Conservation (phyloP, 2,797 vertebrate genomes). For the Halcyon badia region DNA sequence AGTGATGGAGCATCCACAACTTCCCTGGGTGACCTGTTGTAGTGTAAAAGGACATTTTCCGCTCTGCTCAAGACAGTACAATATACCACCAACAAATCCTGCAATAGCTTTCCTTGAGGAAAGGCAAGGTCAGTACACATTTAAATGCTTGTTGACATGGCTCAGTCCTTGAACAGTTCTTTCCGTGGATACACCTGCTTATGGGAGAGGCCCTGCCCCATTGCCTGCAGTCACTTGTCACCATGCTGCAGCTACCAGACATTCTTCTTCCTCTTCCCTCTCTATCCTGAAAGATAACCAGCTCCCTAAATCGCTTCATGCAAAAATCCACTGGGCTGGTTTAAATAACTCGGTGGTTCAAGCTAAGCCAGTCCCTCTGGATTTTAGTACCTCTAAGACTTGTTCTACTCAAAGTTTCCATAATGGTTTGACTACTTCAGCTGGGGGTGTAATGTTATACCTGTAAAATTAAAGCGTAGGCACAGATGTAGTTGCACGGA, state of each 20-base stretch:
- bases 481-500: background rate
- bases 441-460: background rate
- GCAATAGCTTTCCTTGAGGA: background rate
- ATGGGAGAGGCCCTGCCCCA: background rate
- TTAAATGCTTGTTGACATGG: background rate
- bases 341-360: background rate
- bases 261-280: background rate
- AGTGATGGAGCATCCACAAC: too few species aligned
- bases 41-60: background rate
- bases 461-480: background rate
- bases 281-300: background rate
- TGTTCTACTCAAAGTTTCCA: background rate
- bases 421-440: background rate
- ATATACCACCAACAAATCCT: background rate
- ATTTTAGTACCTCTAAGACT: constrained; percentile 2
- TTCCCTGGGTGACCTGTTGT: too few species aligned
- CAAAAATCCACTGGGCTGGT: background rate
- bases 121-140: background rate
- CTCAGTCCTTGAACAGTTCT: background rate
- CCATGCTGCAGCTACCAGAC: background rate
- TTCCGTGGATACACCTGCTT: background rate
- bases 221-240: background rate
- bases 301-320: background rate
- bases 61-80: background rate
- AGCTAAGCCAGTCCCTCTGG: constrained; percentile 28